phyloP scores from a whole-genome alignment of 2,113 vertebrate genomes.

The Galbula dea region DNA sequence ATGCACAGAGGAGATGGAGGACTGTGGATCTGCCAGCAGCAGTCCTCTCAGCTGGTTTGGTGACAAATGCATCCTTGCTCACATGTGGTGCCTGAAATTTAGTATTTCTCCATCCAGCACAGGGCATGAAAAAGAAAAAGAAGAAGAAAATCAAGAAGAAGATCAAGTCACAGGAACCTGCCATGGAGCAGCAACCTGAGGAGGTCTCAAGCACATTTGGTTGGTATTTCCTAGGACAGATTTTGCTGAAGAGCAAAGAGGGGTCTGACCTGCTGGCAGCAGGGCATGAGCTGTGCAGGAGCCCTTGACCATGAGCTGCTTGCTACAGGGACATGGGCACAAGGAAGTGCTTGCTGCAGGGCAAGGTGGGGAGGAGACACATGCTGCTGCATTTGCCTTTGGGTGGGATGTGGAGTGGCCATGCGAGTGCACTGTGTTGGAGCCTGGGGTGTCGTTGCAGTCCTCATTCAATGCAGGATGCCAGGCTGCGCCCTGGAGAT shows the following conservation, averaged over 20 bases:
- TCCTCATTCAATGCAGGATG: rapidly evolving
- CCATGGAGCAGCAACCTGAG: constrained; percentile 49
- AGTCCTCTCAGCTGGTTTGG: neutral
- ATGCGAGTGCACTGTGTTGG: rapidly evolving
- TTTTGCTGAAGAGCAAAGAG: neutral
- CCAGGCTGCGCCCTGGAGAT: rapidly evolving
- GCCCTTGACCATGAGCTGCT: neutral
- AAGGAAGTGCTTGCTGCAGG: neutral
- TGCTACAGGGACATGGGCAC: neutral
- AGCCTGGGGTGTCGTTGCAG: neutral
- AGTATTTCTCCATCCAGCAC: constrained; percentile 32
- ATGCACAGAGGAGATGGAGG: rapidly evolving
- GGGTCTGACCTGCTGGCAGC: neutral
- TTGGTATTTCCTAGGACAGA: constrained; percentile 56
- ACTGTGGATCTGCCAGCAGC: neutral
- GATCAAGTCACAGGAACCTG: constrained; percentile 78
- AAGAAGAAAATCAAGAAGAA: constrained; percentile 83
- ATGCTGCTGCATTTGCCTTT: neutral
- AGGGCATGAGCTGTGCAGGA: rapidly evolving
- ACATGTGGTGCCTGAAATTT: neutral
- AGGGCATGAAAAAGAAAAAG: constrained; percentile 75
- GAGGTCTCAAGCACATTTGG: constrained; percentile 82
- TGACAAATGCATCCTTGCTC: neutral
- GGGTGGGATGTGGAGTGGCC: neutral
- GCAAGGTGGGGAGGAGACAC: too few relatives aligned